A percentile compares a stretch with the other conserved stretches of the same genome.
These are phyloP conservation scores for Agrotis ipsilon DNA, from an alignment of 2,888 invertebrate genomes.

Conservation along the genomic window DNA sequence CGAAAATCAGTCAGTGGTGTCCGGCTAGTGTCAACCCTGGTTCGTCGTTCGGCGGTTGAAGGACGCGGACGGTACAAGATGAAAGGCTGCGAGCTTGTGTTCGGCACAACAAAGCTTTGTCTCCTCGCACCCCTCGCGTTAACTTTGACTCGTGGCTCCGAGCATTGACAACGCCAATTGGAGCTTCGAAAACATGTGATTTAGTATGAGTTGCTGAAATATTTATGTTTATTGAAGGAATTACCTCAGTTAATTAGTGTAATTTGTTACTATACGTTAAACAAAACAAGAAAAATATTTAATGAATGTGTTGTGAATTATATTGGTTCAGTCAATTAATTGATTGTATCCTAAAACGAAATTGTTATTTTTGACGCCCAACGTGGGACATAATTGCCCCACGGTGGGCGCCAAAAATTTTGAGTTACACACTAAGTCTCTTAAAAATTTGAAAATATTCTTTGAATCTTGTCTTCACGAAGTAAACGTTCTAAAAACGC, in stretches of 20 bases:
- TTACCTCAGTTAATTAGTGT: neutral
- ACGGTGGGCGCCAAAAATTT: constrained; percentile 13
- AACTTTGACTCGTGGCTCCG: constrained; percentile 67
- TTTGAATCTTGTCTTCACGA: neutral
- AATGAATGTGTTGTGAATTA: neutral
- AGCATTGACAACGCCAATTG: constrained; percentile 51
- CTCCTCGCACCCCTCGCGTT: constrained; percentile 77
- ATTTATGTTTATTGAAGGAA: constrained; percentile 1
- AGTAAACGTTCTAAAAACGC: neutral
- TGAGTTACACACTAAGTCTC: no score
- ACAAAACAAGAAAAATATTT: no score
- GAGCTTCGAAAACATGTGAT: constrained; percentile 42
- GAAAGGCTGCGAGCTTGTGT: constrained; percentile 82
- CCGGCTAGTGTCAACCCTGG: constrained; percentile 71
- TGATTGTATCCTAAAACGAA: no score
- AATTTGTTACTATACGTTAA: neutral
- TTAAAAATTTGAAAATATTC: neutral
- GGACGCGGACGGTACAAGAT: constrained; percentile 81
- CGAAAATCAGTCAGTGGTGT: constrained; percentile 32
- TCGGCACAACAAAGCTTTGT: constrained; percentile 86
- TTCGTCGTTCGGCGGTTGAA: constrained; percentile 74
- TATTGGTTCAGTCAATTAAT: no score
- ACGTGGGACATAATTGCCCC: neutral
- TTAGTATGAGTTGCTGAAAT: constrained; percentile 18
- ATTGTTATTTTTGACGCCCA: neutral